These are phyloP conservation scores for Chanos chanos DNA, from an alignment of 2,797 vertebrate species.

Conservation along the genomic window DNA sequence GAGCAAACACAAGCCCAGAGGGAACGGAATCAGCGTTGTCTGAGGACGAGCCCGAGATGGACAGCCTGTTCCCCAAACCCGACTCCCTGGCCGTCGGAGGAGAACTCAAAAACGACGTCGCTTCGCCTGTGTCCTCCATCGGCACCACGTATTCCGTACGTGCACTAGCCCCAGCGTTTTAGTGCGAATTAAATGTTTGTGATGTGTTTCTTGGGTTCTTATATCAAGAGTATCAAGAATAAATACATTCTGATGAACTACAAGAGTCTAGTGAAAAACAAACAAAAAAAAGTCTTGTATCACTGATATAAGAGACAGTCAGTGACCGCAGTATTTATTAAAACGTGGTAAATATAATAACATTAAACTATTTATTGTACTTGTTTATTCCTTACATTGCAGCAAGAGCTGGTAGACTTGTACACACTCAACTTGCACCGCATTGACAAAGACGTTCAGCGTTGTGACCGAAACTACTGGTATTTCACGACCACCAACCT, in stretches of 20 bases:
- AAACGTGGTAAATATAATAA: too few relatives aligned
- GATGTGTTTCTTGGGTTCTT: neutral
- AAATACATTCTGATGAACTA: too few relatives aligned
- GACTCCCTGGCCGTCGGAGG: constrained; percentile 68
- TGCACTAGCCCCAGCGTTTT: neutral
- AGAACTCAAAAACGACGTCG: constrained; percentile 63
- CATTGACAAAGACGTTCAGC: constrained; percentile 96
- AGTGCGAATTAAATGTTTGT: too few relatives aligned
- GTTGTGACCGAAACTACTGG: constrained; percentile 94
- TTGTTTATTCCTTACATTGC: constrained; percentile 2
- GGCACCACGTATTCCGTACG: constrained; percentile 92
- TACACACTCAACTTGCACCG: constrained; percentile 96
- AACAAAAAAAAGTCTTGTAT: too few relatives aligned
- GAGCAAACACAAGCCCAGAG: constrained; percentile 76
- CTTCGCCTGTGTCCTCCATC: constrained; percentile 73
- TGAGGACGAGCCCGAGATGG: constrained; percentile 89
- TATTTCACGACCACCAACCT: constrained; percentile 93
- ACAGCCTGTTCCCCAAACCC: constrained; percentile 79
- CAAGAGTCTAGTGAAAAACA: too few relatives aligned
- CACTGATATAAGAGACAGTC: too few relatives aligned
- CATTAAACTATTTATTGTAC: too few relatives aligned
- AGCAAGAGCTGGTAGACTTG: constrained; percentile 94
- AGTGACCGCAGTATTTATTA: too few relatives aligned
- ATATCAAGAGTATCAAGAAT: too few relatives aligned
- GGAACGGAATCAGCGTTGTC: constrained; percentile 86